Evolutionary conservation across 2,888 invertebrate species (phyloP).

Genomic region (Ichneumoninae sp.): DNA sequence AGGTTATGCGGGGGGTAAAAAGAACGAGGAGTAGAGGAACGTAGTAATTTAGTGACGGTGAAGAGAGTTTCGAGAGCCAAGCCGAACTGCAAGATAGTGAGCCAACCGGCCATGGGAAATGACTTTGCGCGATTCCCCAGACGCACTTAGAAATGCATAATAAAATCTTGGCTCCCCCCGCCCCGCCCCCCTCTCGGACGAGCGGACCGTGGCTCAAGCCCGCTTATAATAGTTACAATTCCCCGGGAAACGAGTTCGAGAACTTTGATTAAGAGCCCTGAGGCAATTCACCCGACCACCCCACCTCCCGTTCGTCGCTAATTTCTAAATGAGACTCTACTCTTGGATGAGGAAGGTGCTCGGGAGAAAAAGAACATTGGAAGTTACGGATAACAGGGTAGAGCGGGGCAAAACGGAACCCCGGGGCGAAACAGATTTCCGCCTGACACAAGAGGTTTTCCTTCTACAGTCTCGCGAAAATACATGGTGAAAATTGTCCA

Average conservation of each 20-base stretch:
- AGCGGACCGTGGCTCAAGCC: constrained; percentile 4
- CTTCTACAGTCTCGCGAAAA: not conserved
- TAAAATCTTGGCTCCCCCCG: constrained; percentile 47
- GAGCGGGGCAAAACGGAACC: not conserved
- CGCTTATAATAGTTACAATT: constrained; percentile 25
- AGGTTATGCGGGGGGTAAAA: constrained; percentile 24
- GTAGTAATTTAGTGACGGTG: constrained; percentile 55
- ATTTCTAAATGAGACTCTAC: constrained; percentile 25
- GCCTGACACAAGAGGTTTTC: not conserved
- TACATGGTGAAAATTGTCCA: not conserved
- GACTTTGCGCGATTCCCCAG: constrained; percentile 45
- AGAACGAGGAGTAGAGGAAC: constrained; percentile 38
- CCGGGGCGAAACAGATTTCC: too few species aligned
- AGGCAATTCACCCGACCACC: constrained; percentile 9
- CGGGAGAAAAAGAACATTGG: not conserved
- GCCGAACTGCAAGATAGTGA: constrained; percentile 12
- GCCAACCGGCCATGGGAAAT: constrained; percentile 57
- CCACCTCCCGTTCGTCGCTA: not conserved
- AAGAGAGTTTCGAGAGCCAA: constrained; percentile 37
- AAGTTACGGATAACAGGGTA: not conserved
- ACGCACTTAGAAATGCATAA: constrained; percentile 64
- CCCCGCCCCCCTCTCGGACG: not conserved
- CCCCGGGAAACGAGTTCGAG: constrained; percentile 20
- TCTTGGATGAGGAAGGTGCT: not conserved
- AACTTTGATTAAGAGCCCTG: constrained; percentile 36